These are phyloP conservation scores for Centropyge bicolor DNA, from an alignment of 2,797 vertebrate species.

Conservation along the genomic window DNA sequence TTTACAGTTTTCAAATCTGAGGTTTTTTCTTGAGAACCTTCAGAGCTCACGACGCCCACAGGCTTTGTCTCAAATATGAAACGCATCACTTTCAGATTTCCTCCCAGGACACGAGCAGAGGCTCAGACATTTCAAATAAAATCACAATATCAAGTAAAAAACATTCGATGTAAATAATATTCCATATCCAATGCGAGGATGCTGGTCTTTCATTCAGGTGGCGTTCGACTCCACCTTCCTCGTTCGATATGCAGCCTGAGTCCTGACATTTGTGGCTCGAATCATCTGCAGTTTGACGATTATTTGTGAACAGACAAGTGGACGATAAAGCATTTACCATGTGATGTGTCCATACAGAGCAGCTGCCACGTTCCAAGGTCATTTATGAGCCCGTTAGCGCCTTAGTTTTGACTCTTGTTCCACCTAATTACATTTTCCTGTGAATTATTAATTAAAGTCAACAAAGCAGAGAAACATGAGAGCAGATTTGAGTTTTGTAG, in stretches of 20 bases:
- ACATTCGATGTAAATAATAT: neutral
- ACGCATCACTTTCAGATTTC: neutral
- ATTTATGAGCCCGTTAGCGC: neutral
- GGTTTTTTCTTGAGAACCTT: neutral
- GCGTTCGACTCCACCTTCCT: neutral
- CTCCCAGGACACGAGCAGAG: too few relatives aligned
- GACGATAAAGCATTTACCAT: neutral
- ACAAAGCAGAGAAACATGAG: neutral
- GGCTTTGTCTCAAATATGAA: neutral
- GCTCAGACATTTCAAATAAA: neutral
- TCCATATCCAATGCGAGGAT: neutral
- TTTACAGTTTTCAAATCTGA: neutral
- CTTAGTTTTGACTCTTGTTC: neutral
- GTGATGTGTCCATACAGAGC: neutral
- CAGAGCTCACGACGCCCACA: neutral
- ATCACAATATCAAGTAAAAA: neutral
- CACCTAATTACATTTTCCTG: too few relatives aligned
- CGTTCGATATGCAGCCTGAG: neutral
- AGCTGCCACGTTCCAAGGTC: neutral
- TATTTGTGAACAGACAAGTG: too few relatives aligned
- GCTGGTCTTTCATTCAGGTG: neutral
- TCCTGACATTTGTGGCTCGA: neutral
- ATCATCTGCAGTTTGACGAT: neutral
- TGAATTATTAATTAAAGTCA: neutral
- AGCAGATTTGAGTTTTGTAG: neutral